A percentile compares a stretch with the other conserved stretches of the same genome.
These are phyloP conservation scores for Eutrigla gurnardus DNA, from an alignment of 2,797 vertebrate genomes.

Conservation along the genomic window DNA sequence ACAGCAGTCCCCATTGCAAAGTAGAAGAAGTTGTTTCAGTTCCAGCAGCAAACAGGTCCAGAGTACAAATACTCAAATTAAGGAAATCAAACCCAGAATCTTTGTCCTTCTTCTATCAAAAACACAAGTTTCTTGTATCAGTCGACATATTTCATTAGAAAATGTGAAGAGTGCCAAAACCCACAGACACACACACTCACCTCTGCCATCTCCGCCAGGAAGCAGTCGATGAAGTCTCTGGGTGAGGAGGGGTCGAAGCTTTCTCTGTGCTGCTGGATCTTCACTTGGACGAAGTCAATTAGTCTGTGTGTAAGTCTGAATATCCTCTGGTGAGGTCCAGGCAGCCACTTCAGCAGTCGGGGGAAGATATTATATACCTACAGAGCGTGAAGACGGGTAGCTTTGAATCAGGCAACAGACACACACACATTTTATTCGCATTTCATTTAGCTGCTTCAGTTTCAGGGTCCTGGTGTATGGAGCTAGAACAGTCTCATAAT, in stretches of 20 bases:
- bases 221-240: slow-evolving; percentile 84
- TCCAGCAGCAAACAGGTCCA: slow-evolving; percentile 85
- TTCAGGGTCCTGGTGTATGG: too few species aligned
- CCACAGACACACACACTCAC: slow-evolving; percentile 49
- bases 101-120: slow-evolving; percentile 54
- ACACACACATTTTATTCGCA: not conserved
- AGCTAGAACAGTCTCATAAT: too few species aligned
- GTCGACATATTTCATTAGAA: not conserved
- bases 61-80: slow-evolving; percentile 72
- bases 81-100: slow-evolving; percentile 75
- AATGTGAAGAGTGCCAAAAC: not conserved
- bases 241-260: slow-evolving; percentile 72
- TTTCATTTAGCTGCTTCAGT: too few species aligned
- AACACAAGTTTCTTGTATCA: not conserved
- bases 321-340: slow-evolving; percentile 70
- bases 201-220: slow-evolving; percentile 79
- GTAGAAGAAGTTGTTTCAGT: slow-evolving; percentile 81
- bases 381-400: not conserved
- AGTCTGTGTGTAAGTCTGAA: slow-evolving; percentile 38
- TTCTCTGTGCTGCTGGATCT: slow-evolving; percentile 71
- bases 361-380: slow-evolving; percentile 73
- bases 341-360: slow-evolving; percentile 74
- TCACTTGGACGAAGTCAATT: slow-evolving; percentile 33
- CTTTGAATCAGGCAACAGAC: not conserved
- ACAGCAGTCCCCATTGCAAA: slow-evolving; percentile 87